Conservation (phyloP, 2,797 vertebrate species). For the Cetoscarus ocellatus region DNA sequence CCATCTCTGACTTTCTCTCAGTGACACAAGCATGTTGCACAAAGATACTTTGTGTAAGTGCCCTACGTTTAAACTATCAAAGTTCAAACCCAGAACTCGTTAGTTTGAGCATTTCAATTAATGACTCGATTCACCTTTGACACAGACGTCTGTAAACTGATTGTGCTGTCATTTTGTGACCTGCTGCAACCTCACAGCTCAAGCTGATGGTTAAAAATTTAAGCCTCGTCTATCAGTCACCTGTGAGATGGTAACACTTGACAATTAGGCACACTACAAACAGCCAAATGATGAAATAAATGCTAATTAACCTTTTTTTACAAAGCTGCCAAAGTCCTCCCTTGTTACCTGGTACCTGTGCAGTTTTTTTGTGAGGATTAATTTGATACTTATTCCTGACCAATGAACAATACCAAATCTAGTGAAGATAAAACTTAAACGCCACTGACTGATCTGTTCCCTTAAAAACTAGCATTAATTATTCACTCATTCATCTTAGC, state of each 20-base stretch:
- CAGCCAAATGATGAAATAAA: too few relatives aligned
- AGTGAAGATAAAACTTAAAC: too few relatives aligned
- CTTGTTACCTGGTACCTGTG: too few relatives aligned
- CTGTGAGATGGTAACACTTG: neutral
- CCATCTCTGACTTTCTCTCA: neutral
- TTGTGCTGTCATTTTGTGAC: slow-evolving; percentile 3
- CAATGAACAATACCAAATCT: too few relatives aligned
- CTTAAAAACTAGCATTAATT: too few relatives aligned
- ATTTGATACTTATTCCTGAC: too few relatives aligned
- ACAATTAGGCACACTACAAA: too few relatives aligned
- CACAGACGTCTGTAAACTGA: neutral
- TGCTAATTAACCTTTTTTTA: too few relatives aligned
- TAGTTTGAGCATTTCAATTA: slow-evolving; percentile 3
- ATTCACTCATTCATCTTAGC: too few relatives aligned
- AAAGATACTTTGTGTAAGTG: neutral
- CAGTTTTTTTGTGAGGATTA: too few relatives aligned
- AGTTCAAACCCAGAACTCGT: neutral
- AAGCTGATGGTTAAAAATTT: neutral
- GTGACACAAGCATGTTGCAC: slow-evolving; percentile 17
- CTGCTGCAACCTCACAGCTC: neutral
- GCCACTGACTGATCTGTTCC: too few relatives aligned
- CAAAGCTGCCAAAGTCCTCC: too few relatives aligned
- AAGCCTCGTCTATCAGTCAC: slow-evolving; percentile 4
- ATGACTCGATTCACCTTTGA: slow-evolving; percentile 10
- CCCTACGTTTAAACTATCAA: neutral